Evolutionary conservation across 2,888 invertebrate species (phyloP), one percentile per base, ranked within the genome.

Genomic region (Hirtodrosophila histrioides): DNA sequence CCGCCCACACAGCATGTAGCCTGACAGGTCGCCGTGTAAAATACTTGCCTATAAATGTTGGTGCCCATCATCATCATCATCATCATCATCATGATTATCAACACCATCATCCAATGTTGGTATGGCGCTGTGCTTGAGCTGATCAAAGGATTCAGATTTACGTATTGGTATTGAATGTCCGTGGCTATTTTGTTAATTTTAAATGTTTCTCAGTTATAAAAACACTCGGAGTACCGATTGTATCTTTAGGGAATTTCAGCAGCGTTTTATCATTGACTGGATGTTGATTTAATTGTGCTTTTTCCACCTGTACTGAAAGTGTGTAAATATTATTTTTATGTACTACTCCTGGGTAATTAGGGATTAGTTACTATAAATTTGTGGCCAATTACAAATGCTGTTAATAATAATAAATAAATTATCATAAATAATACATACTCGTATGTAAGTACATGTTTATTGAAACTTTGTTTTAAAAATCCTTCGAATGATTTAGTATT

Each of bases 131-230:
- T 56, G 66, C 31, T 40, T 29, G 36, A 24, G 50, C 23, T 73
- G 81, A 86, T 82, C 86, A 82, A 82, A 82, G 86, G 80, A 65
- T 74, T 54, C 36, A n/a, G 39, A 31, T 71, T 66, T 55, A 50
- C 61, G 66, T 63, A 63, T 60, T 63, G 33, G 65, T 70, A 82
- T 78, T 76, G 67, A 70, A 68, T 69, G 67, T 75, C 65, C 64
- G 65, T 69, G 69, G 80, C 40, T 82, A 65, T 82, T 81, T 69
- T 50, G 57, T 17, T 80, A 68, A 82, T 72, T 65, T 86, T 46
- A 69, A 75, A 75, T 56, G 50, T 54, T 74, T 51, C 58, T 29
- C 44, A 61, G 24, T 45, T 50, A 45, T 66, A 56, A 35, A 35
- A 37, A 39, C 27, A 49, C 39, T 17, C 29, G 4, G 11, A 29